Evolutionary conservation across 2,797 vertebrate species (phyloP).

Genomic region (Silurus lanzhouensis): DNA sequence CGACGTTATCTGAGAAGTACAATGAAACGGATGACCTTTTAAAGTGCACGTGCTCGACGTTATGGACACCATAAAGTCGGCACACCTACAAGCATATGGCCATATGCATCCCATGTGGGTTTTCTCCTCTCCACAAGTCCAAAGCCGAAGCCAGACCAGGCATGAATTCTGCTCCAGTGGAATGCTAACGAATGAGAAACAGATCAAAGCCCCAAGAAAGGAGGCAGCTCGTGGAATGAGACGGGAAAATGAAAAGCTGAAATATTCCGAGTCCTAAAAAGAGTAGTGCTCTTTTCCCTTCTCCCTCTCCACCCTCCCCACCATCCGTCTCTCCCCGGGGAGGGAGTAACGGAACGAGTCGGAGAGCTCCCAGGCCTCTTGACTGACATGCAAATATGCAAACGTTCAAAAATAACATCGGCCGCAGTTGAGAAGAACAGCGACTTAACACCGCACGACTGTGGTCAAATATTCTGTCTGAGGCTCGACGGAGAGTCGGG

Average conservation of each 20-base stretch:
- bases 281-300: slow-evolving; percentile 74
- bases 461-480: slow-evolving; percentile 44
- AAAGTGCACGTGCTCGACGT: background rate
- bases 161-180: slow-evolving; percentile 79
- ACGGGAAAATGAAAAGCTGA: slow-evolving; percentile 85
- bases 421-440: slow-evolving; percentile 25
- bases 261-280: slow-evolving; percentile 92
- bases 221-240: slow-evolving; percentile 71
- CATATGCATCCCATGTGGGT: slow-evolving; percentile 64
- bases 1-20: background rate
- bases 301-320: slow-evolving; percentile 38
- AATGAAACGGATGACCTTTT: slow-evolving; percentile 1
- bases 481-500: background rate
- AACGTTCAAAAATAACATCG: slow-evolving; percentile 55
- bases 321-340: slow-evolving; percentile 47
- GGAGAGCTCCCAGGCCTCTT: slow-evolving; percentile 52
- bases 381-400: slow-evolving; percentile 61
- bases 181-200: slow-evolving; percentile 91
- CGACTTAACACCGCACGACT: slow-evolving; percentile 46
- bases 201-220: slow-evolving; percentile 89
- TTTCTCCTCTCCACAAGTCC: slow-evolving; percentile 63
- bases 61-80: slow-evolving; percentile 61
- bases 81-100: slow-evolving; percentile 42
- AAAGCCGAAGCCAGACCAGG: slow-evolving; percentile 61
- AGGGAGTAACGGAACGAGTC: slow-evolving; percentile 54